Evolutionary conservation across 2,113 vertebrate genomes (phyloP).

Genomic region (Engraulis encrasicolus): DNA sequence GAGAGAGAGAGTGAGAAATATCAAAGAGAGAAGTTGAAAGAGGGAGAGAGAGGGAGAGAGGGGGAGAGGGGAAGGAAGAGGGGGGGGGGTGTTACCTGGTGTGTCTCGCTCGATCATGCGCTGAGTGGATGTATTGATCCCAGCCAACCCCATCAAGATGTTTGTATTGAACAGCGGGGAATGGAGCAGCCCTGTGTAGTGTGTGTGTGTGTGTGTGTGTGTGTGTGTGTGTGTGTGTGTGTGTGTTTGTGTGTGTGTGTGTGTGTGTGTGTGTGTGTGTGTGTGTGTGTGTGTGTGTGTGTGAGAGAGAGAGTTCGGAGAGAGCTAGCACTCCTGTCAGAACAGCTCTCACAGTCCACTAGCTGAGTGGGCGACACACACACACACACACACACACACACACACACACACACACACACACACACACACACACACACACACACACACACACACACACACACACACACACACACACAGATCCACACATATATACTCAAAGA

Average conservation of each 20-base stretch:
- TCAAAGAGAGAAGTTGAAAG: background rate
- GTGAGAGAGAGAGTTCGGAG: too few relatives aligned
- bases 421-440: background rate
- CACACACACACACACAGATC: too few relatives aligned
- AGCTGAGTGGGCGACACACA: background rate
- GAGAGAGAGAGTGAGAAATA: background rate
- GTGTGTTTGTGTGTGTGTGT: too few relatives aligned
- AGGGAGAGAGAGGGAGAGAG: background rate
- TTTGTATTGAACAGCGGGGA: too few relatives aligned
- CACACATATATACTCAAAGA: too few relatives aligned
- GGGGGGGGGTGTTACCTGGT: background rate
- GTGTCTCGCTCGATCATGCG: constrained; percentile 45
- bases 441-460: background rate
- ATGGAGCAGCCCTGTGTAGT: background rate
- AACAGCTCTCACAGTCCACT: constrained; percentile 5
- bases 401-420: background rate
- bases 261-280: too few relatives aligned
- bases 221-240: too few relatives aligned
- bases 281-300: too few relatives aligned
- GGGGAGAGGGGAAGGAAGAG: background rate
- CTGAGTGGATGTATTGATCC: constrained; percentile 57
- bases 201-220: too few relatives aligned
- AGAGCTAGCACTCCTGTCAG: background rate
- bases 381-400: too few relatives aligned
- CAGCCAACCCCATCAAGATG: constrained; percentile 47